Base-by-base conservation (phyloP, 1,140 invertebrate species). In the Musca domestica region DNA sequence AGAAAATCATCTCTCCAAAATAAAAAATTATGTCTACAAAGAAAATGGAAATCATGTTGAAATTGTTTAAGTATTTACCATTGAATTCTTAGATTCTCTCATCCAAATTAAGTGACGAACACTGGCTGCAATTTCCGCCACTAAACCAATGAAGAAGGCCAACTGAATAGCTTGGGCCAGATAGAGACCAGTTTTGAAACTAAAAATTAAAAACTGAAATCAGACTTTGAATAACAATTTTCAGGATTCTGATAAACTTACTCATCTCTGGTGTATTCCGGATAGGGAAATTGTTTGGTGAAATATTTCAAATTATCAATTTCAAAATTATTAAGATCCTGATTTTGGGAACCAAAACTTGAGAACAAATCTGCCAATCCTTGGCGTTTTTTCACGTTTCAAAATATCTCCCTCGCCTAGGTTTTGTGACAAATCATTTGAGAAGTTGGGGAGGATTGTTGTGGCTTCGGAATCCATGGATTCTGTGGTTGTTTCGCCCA, bases 251-350 rank as follows among this genome's bases (percentile, higher is more conserved):
- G 51, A 4, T 1, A 12, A 1, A 86, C 86, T 84, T 71, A 89
- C 87, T 84, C 84, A 71, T 88, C 84, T 17, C 83, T 82, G 68
- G 83, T 85, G 76, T 86, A 89, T 61, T 88, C 88, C 2, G 88
- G 88, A 78, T 90, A 89, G 2, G 88, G 88, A 75, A 86, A 87
- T 71, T 90, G 87, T 74, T 89, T 88, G 0, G 86, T 89, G 46
- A 88, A 82, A 27, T 88, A 84, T 10, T 80, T 83, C 85, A 87
- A 87, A 14, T 85, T 75, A 17, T 77, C 72, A 19, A 81, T 73
- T 15, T 74, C 70, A 14, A 75, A 72, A 41, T 41, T 41, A 41
- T 41, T 41, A 2, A n/a, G n/a, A n/a, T n/a, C 34, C 12, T 5
- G 34, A 30, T 30, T 30, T 30, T 15, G 15, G 12, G 27, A 46